A percentile compares a stretch with the other conserved stretches of the same genome.
phyloP scores from a whole-genome alignment of 2,113 vertebrate genomes.

The Spea bombifrons region DNA sequence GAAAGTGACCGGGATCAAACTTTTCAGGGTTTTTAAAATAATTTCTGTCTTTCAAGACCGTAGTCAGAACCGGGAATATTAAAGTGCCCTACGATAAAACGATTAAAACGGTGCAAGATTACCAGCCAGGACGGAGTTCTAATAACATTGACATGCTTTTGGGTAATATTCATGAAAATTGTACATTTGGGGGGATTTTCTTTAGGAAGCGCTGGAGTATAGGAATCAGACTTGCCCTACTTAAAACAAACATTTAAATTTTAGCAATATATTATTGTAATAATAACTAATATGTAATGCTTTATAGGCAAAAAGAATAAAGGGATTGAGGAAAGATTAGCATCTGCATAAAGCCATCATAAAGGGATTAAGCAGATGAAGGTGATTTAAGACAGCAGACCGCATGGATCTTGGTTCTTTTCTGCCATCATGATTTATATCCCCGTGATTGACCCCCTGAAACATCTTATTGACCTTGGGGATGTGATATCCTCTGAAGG shows the following conservation, averaged over 20 bases:
- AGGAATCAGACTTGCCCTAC: too few relatives aligned
- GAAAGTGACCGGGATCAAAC: constrained; percentile 46
- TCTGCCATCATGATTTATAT: constrained; percentile 41
- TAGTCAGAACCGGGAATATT: constrained; percentile 50
- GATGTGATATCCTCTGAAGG: constrained; percentile 51
- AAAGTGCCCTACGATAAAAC: constrained; percentile 51
- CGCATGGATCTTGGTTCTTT: too few relatives aligned
- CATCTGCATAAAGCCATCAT: neutral
- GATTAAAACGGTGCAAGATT: too few relatives aligned
- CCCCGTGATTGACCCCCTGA: neutral
- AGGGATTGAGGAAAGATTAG: neutral
- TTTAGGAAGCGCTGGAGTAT: too few relatives aligned
- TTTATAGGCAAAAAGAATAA: neutral
- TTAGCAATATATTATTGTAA: too few relatives aligned
- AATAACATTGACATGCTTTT: too few relatives aligned
- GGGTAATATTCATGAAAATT: too few relatives aligned
- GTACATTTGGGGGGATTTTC: too few relatives aligned
- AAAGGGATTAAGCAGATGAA: too few relatives aligned
- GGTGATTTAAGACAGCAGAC: too few relatives aligned
- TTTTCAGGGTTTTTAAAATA: constrained; percentile 62
- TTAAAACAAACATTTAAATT: too few relatives aligned
- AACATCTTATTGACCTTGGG: constrained; percentile 48
- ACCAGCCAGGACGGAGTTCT: too few relatives aligned
- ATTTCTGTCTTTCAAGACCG: constrained; percentile 50
- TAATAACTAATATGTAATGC: neutral